Percentiles rank a stretch among this genome's conserved stretches.
These are phyloP conservation scores for Carettochelys insculpta DNA, from an alignment of 2,113 vertebrate species.

Conservation along the genomic window DNA sequence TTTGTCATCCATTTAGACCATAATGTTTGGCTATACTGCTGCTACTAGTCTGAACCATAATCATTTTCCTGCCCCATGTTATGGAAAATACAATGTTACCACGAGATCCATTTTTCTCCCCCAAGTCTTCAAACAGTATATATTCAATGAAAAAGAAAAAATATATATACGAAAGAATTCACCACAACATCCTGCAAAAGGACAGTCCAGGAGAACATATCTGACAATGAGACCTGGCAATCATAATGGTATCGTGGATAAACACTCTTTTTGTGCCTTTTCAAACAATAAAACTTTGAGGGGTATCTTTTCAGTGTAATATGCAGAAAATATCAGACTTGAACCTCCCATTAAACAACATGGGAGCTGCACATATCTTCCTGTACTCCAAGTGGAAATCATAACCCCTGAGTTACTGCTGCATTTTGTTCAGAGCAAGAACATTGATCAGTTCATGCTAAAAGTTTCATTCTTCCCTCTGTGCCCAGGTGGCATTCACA, in stretches of 20 bases:
- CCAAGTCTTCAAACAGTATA: not conserved
- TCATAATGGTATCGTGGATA: not conserved
- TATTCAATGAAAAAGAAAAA: not conserved
- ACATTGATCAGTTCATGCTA: not conserved
- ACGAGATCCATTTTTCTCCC: not conserved
- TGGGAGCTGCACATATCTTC: not conserved
- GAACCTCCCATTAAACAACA: not conserved
- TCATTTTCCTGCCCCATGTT: not conserved
- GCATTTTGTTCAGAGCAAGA: not conserved
- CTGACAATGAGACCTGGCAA: not conserved
- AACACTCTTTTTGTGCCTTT: not conserved
- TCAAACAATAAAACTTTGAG: not conserved
- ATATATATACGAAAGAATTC: not conserved
- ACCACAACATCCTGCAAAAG: not conserved
- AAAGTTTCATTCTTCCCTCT: not conserved
- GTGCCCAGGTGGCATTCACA: not conserved
- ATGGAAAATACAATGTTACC: not conserved
- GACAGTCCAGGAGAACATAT: not conserved
- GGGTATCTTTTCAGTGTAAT: not conserved
- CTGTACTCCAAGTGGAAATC: not conserved
- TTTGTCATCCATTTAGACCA: not conserved
- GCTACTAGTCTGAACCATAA: not conserved
- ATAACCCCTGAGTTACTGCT: not conserved
- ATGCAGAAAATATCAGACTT: not conserved
- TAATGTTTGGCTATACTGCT: not conserved